Percentiles rank a stretch among this genome's conserved stretches.
Conservation (phyloP, 1,140 invertebrate genomes). For the Drosophila ficusphila region DNA sequence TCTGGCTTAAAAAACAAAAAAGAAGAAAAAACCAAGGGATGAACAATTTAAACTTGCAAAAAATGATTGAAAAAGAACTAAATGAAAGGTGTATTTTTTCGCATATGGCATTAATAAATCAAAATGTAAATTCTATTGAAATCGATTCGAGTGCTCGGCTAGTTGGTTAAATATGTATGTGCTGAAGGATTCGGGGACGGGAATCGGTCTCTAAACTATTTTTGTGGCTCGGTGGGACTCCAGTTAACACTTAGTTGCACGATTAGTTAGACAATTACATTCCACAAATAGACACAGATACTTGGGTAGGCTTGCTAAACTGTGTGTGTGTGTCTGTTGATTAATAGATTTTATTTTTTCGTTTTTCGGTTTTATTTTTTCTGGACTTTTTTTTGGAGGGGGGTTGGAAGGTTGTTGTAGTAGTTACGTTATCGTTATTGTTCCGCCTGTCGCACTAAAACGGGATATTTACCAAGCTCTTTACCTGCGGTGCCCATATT, state of each 20-base stretch:
- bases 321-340: constrained; percentile 23
- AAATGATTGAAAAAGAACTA: background rate
- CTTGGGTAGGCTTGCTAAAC: constrained; percentile 23
- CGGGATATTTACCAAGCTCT: constrained; percentile 96
- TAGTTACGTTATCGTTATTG: constrained; percentile 82
- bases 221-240: background rate
- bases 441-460: constrained; percentile 85
- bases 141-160: constrained; percentile 22
- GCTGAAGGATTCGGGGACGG: background rate
- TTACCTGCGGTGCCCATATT: constrained; percentile 99
- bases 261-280: constrained; percentile 48
- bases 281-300: constrained; percentile 37
- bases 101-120: constrained; percentile 25
- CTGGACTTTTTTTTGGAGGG: background rate
- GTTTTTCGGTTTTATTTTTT: too few relatives aligned
- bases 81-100: constrained; percentile 5
- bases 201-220: constrained; percentile 9
- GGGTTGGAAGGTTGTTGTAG: constrained; percentile 50
- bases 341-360: background rate
- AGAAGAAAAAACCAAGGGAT: too few relatives aligned
- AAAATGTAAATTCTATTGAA: constrained; percentile 24
- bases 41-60: constrained; percentile 37
- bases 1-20: constrained; percentile 40
- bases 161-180: constrained; percentile 10
- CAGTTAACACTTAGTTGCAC: constrained; percentile 35